phyloP scores from a whole-genome alignment of 2,113 vertebrate species.

The Ciconia maguari region DNA sequence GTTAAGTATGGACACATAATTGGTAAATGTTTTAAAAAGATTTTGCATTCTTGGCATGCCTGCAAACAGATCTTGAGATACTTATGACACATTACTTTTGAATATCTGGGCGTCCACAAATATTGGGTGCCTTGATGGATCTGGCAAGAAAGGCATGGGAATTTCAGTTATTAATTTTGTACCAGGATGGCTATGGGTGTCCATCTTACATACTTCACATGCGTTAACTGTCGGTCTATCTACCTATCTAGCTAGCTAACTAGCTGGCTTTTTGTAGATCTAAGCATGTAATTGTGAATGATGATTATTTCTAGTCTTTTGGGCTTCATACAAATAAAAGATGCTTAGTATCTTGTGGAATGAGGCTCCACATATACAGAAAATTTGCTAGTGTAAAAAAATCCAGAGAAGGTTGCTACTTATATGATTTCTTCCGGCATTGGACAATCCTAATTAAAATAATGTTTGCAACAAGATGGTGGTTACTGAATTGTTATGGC shows the following conservation, averaged over 20 bases:
- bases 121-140: not conserved
- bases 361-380: rapidly evolving
- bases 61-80: not conserved
- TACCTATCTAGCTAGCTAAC: rapidly evolving
- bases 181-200: not conserved
- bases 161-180: not conserved
- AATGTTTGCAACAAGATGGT: not conserved
- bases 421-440: not conserved
- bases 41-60: not conserved
- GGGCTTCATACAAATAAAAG: not conserved
- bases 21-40: not conserved
- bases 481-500: not conserved
- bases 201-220: not conserved
- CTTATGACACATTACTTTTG: not conserved
- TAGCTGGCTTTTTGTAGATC: not conserved
- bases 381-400: not conserved
- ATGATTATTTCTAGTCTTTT: not conserved
- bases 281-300: not conserved
- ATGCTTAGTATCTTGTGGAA: not conserved
- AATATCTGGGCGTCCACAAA: not conserved
- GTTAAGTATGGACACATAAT: not conserved
- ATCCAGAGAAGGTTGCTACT: not conserved
- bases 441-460: not conserved
- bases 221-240: not conserved
- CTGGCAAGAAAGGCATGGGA: not conserved